Evolutionary conservation across 2,888 invertebrate species (phyloP), one percentile per base, ranked within the genome.

Genomic region (Lasioglossum lativentre): DNA sequence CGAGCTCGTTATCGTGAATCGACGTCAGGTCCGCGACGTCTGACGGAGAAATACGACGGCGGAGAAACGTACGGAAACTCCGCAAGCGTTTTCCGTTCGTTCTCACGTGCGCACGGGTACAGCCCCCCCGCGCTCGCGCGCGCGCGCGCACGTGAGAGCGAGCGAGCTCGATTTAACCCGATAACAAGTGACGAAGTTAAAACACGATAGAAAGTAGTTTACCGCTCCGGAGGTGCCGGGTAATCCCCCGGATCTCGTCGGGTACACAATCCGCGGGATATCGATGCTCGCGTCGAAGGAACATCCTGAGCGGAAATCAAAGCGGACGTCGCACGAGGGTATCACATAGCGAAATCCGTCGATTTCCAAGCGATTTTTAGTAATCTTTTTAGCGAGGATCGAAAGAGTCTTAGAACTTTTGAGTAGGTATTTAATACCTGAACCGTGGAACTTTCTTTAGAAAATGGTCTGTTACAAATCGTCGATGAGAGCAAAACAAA

Each of bases 21-120:
- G 76, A 59, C 76, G 73, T 45, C 79, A 71, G 86, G 76, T 73
- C 72, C 74, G 76, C 63, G 73, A 70, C 76, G 76, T 80, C 63
- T 76, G 45, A 47, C 76, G 34, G 66, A 16, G 66, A 66, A 75
- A 75, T 75, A 56, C 56, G 75, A 45, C 56, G 56, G n/a, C 63
- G 40, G n/a, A n/a, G 59, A 30, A 56, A 75, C 59, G n/a, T 42
- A 63, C 42, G 12, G 19, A 72, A 47, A 47, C 72, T 45, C 12
- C 19, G 27, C 2, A 23, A n/a, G 47, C 70, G 76, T 80, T 73
- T 66, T 45, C 59, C 34, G 63, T n/a, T 40, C 74, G 52, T 68
- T 68, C 52, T 40, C 76, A 52, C 76, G 74, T 80, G 76, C 74
- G 76, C 77, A 72, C 56, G 47, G 72, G 40, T 40, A 23, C 5